Evolutionary conservation across 2,113 vertebrate species (phyloP).

Genomic region (Scomber colias): DNA sequence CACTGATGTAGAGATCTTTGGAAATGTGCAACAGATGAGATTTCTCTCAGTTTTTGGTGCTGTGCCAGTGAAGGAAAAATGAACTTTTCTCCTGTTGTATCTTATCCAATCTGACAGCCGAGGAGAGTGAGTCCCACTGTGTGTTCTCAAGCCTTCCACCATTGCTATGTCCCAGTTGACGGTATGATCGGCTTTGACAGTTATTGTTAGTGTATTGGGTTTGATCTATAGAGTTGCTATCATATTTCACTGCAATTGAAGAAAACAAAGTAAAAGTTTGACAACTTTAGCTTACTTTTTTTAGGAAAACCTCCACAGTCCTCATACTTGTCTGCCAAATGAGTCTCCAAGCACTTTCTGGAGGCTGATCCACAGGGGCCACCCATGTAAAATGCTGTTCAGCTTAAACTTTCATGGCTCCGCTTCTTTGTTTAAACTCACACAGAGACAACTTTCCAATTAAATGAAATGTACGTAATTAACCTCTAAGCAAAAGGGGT

Average conservation of each 20-base stretch:
- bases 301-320: too few relatives aligned
- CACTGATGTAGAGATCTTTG: too few relatives aligned
- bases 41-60: too few relatives aligned
- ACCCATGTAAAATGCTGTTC: not conserved
- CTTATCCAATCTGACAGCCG: not conserved
- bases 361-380: not conserved
- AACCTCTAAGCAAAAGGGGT: not conserved
- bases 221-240: not conserved
- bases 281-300: too few relatives aligned
- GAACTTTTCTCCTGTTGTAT: not conserved
- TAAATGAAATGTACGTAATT: not conserved
- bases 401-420: not conserved
- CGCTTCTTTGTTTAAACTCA: not conserved
- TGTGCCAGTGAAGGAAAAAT: not conserved
- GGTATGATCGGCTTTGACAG: not conserved
- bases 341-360: not conserved
- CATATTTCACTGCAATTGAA: not conserved
- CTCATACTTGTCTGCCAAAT: too few relatives aligned
- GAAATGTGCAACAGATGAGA: too few relatives aligned
- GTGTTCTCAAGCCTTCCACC: too few relatives aligned
- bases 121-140: too few relatives aligned
- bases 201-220: not conserved
- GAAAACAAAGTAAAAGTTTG: too few relatives aligned
- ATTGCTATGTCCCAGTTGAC: too few relatives aligned
- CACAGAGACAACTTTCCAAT: constrained; percentile 1